A percentile compares a stretch with the other conserved stretches of the same genome.
Evolutionary conservation across 1,140 invertebrate genomes (phyloP).

Genomic region (Drosophila carrolli): DNA sequence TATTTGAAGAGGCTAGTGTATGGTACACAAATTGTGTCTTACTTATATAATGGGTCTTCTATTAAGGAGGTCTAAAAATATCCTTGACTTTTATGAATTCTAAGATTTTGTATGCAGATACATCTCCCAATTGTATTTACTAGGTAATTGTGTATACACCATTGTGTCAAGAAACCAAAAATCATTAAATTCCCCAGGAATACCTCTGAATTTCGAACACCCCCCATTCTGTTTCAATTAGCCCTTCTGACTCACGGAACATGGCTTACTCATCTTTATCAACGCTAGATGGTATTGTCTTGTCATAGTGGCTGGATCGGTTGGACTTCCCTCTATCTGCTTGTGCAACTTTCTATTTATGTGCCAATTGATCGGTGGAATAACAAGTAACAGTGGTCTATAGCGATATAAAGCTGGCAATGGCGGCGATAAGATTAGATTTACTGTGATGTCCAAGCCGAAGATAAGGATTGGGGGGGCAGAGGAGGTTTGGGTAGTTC

Average conservation of each 20-base stretch:
- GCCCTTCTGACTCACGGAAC: constrained; percentile 7
- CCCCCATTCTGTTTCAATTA: too few relatives aligned
- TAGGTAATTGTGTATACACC: too few relatives aligned
- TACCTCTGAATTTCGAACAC: too few relatives aligned
- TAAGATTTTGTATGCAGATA: too few relatives aligned
- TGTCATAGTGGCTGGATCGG: constrained; percentile 19
- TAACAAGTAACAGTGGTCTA: constrained; percentile 39
- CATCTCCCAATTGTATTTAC: too few relatives aligned
- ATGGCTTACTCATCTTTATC: constrained; percentile 35
- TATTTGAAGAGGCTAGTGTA: too few relatives aligned
- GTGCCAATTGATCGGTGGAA: constrained; percentile 40
- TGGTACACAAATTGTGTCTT: too few relatives aligned
- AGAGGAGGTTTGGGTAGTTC: neutral
- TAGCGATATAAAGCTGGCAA: constrained; percentile 45
- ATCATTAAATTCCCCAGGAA: too few relatives aligned
- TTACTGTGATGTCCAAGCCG: constrained; percentile 17
- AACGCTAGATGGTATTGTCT: constrained; percentile 7
- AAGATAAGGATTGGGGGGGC: constrained; percentile 10
- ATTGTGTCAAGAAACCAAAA: too few relatives aligned
- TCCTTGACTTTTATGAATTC: too few relatives aligned
- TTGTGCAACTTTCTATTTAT: constrained; percentile 15
- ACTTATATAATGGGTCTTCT: too few relatives aligned
- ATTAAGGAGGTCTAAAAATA: too few relatives aligned
- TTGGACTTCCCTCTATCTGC: neutral
- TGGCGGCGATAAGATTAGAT: constrained; percentile 65